Evolutionary conservation across 2,113 vertebrate genomes (phyloP), one percentile per base, ranked within the genome.

Genomic region (Lycaon pictus): DNA sequence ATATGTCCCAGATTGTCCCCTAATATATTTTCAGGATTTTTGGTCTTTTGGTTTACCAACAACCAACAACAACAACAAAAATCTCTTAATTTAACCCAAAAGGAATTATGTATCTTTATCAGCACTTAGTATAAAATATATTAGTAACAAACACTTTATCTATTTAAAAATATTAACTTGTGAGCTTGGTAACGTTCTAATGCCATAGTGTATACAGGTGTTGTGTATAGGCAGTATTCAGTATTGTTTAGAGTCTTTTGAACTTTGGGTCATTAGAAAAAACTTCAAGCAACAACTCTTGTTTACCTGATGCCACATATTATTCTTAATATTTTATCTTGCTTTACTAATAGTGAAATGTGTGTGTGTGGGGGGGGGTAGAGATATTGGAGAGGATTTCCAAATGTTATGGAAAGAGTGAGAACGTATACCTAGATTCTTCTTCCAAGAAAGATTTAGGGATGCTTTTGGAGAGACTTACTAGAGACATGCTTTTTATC

Each of bases 391-490:
- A 89, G 35, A 71, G 2, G 3, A 48, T 90, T 90, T 67, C 3
- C 3, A 89, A 88, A 86, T 74, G 1, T 67, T 60, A 32, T 48
- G n/a, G 43, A 37, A 69, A 69, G 4, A 69, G 5, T 56, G 16
- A 5, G 5, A 76, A 25, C 65, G 0, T 80, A 19, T 37, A 48
- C 29, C 48, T 69, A 67, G 27, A 82, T 72, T 93, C 20, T 58
- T 77, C 10, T 71, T 63, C 58, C 1, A 84, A 53, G 51, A 37
- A 85, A 85, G 9, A 58, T 8, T 83, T 84, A 93, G 7, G 8
- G 32, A 74, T 91, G 22, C n/a, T 88, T 88, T 94, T 95, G 22
- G 69, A 90, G 85, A 85, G 35, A 77, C 8, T 72, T 16, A 16
- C 3, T 37, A 67, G 81, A 93, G n/a, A 67, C 1, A 8, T 27